Conservation (phyloP, 2,797 vertebrate genomes). For the Sciurus vulgaris region DNA sequence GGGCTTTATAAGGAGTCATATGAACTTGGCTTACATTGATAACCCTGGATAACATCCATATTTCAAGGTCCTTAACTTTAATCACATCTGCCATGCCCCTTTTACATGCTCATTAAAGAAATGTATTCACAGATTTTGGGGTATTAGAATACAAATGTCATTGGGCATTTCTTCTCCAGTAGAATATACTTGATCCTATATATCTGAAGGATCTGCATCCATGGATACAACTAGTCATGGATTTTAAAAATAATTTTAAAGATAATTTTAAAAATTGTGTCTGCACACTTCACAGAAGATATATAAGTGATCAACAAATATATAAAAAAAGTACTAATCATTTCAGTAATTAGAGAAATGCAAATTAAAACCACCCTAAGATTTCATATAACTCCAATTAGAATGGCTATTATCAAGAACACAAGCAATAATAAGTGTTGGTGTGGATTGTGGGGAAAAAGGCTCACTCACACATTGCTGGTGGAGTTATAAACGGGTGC, state of each 20-base stretch:
- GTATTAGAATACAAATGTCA: neutral
- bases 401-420: too few species aligned
- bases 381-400: too few species aligned
- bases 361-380: too few species aligned
- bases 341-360: too few species aligned
- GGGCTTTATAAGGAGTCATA: neutral
- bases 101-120: neutral
- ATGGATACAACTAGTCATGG: neutral
- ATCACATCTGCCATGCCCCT: neutral
- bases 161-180: neutral
- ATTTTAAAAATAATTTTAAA: too few species aligned
- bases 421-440: too few species aligned
- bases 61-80: neutral
- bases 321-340: too few species aligned
- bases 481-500: too few species aligned
- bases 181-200: neutral
- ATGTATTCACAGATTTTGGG: neutral
- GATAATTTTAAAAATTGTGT: too few species aligned
- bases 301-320: too few species aligned
- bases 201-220: neutral
- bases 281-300: neutral
- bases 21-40: neutral
- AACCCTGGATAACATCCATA: neutral
- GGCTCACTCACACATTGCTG: too few species aligned
- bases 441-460: too few species aligned